Conservation (phyloP, 2,113 vertebrate species). For the Gracilinanus agilis region DNA sequence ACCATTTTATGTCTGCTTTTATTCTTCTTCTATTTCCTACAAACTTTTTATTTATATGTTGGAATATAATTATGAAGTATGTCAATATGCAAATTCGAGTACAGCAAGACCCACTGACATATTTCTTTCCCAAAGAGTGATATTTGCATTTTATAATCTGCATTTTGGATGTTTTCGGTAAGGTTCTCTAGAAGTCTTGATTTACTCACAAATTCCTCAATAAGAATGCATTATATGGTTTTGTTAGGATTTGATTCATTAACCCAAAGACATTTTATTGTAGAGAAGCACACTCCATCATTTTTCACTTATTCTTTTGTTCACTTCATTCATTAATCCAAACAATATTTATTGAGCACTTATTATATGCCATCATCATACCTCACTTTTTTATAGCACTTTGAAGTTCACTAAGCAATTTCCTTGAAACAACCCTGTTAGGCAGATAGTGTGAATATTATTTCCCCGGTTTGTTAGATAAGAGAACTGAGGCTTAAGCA, state of each 20-base stretch:
- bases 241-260: neutral
- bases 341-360: neutral
- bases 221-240: neutral
- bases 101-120: neutral
- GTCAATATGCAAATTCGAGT: slow-evolving; percentile 23
- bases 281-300: neutral
- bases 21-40: slow-evolving; percentile 30
- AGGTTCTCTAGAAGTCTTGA: neutral
- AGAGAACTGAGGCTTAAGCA: neutral
- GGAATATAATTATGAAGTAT: slow-evolving; percentile 12
- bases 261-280: neutral
- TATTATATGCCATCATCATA: neutral
- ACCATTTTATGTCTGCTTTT: slow-evolving; percentile 28
- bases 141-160: neutral
- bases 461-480: neutral
- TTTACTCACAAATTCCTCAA: neutral
- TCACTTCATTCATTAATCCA: neutral
- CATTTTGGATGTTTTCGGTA: neutral
- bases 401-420: neutral
- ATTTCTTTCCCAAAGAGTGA: neutral
- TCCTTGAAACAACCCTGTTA: neutral
- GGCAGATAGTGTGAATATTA: neutral
- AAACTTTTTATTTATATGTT: neutral
- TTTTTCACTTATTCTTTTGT: neutral
- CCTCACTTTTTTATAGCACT: neutral